Evolutionary conservation across 2,797 vertebrate genomes (phyloP), one percentile per base, ranked within the genome.

Genomic region (Galaxias olidus): DNA sequence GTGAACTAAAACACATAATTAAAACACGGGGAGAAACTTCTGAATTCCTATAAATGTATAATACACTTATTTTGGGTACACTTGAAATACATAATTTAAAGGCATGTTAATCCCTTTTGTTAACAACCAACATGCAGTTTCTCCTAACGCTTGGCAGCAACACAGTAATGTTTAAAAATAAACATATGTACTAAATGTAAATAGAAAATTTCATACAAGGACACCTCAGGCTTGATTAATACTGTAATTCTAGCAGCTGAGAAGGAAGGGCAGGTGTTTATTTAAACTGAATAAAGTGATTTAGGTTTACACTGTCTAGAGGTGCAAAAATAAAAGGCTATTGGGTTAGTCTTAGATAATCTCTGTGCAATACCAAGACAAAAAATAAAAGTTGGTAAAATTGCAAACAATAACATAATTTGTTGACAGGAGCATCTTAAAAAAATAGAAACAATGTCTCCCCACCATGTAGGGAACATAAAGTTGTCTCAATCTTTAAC

Each of bases 1-100:
- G 80, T 84, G 74, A 66, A 83, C 80, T 84, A 49, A 57, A 78
- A 75, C 81, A 90, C 90, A 82, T 79, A 91, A 93, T 89, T n/a
- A n/a, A n/a, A n/a, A n/a, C n/a, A n/a, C n/a, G n/a, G n/a, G n/a
- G n/a, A n/a, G n/a, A n/a, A n/a, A n/a, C n/a, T n/a, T n/a, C n/a
- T n/a, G n/a, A n/a, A n/a, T n/a, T n/a, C n/a, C n/a, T n/a, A n/a
- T n/a, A n/a, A n/a, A n/a, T n/a, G n/a, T n/a, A n/a, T n/a, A n/a
- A n/a, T n/a, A n/a, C n/a, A n/a, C n/a, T n/a, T n/a, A n/a, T n/a
- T n/a, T n/a, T n/a, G n/a, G n/a, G n/a, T n/a, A n/a, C n/a, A n/a
- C n/a, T n/a, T n/a, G n/a, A n/a, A n/a, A n/a, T n/a, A n/a, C n/a
- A n/a, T n/a, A n/a, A n/a, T n/a, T n/a, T n/a, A n/a, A n/a, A n/a